These are phyloP conservation scores for Alexandromys fortis DNA, from an alignment of 2,113 vertebrate species.

Conservation along the genomic window DNA sequence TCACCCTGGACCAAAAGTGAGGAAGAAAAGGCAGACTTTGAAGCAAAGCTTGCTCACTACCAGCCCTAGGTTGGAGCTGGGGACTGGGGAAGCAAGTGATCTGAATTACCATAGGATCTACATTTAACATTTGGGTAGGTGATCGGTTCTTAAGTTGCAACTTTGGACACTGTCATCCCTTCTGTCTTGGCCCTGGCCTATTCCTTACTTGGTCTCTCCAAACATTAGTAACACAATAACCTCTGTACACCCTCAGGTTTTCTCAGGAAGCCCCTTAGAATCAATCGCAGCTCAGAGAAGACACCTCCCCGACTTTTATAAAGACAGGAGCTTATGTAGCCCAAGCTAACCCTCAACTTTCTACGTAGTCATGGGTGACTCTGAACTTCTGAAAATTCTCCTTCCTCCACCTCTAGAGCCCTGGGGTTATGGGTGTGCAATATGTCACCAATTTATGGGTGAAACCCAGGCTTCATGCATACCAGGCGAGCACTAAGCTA, in stretches of 20 bases:
- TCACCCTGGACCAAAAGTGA: slow-evolving; percentile 90
- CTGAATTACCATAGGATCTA: accelerated
- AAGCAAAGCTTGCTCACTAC: background rate
- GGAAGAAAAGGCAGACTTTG: slow-evolving; percentile 34
- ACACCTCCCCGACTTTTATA: background rate
- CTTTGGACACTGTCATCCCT: background rate
- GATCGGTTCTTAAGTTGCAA: background rate
- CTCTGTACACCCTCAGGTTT: background rate
- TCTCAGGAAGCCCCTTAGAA: background rate
- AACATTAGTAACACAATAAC: background rate
- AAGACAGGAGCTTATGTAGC: background rate
- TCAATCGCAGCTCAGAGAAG: background rate
- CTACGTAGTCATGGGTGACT: background rate
- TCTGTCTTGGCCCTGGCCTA: background rate
- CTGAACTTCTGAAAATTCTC: no score
- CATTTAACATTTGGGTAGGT: background rate
- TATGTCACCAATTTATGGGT: background rate
- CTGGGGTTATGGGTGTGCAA: no score
- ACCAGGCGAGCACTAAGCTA: background rate
- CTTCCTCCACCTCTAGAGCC: background rate
- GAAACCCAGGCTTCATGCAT: background rate
- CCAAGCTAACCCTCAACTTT: background rate
- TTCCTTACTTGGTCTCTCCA: background rate
- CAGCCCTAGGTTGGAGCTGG: background rate
- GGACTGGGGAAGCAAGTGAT: background rate